These are phyloP conservation scores for Sphaeridia pumilis DNA, from an alignment of 2,888 invertebrate genomes.

Conservation along the genomic window DNA sequence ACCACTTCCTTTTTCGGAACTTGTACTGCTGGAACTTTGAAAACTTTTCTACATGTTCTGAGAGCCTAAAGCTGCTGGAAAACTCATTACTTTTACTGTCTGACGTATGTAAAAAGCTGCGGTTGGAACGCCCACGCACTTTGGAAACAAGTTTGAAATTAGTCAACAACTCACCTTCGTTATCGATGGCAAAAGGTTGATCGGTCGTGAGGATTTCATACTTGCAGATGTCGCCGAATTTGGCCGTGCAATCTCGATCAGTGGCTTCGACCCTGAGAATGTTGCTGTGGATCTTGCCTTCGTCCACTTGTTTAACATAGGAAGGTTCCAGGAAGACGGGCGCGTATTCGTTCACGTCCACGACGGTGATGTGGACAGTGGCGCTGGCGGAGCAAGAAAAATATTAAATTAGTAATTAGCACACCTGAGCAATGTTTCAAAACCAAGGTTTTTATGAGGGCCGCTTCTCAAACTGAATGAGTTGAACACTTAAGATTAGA, in stretches of 20 bases:
- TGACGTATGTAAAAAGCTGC: too few species aligned
- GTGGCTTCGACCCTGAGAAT: conserved; percentile 82
- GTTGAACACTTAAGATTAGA: not conserved
- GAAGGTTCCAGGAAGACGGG: conserved; percentile 83
- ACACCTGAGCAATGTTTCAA: not conserved
- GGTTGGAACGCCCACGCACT: too few species aligned
- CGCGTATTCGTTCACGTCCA: conserved; percentile 91
- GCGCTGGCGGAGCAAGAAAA: conserved; percentile 51
- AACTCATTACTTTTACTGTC: too few species aligned
- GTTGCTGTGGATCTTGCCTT: conserved; percentile 78
- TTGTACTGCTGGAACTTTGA: too few species aligned
- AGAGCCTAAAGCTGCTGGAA: too few species aligned
- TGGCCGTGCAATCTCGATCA: conserved; percentile 89
- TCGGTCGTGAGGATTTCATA: conserved; percentile 89
- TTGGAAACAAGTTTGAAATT: too few species aligned
- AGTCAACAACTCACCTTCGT: conserved; percentile 63
- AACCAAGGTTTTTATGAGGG: not conserved
- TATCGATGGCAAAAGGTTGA: conserved; percentile 80
- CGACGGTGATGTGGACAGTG: conserved; percentile 84
- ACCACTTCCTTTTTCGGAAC: too few species aligned
- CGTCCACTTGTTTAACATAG: conserved; percentile 80
- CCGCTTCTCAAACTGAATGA: not conserved
- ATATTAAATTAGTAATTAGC: not conserved
- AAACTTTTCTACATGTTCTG: too few species aligned
- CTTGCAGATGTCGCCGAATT: conserved; percentile 91